These are phyloP conservation scores for Nettapus auritus DNA, from an alignment of 2,113 vertebrate genomes.

Conservation along the genomic window DNA sequence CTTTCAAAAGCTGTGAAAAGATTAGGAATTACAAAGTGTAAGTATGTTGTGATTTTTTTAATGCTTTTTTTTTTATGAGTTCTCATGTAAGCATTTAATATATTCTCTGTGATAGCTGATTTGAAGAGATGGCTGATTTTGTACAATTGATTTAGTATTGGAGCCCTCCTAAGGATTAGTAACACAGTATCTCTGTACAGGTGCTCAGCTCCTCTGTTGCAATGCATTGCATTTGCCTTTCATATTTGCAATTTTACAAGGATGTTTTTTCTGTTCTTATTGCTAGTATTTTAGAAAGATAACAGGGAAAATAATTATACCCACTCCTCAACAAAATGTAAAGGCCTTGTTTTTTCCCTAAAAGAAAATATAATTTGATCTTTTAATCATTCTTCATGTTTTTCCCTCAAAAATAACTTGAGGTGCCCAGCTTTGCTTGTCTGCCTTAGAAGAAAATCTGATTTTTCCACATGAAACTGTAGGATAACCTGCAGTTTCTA, in stretches of 20 bases:
- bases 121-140: background rate
- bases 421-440: background rate
- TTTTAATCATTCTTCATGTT: background rate
- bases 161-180: background rate
- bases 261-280: background rate
- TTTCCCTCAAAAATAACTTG: background rate
- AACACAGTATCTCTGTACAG: background rate
- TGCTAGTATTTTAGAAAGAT: background rate
- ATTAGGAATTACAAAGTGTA: background rate
- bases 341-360: rapidly evolving
- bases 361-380: background rate
- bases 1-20: background rate
- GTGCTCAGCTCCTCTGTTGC: background rate
- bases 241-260: background rate
- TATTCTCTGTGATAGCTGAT: background rate
- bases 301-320: background rate
- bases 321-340: background rate
- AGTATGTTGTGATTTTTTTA: background rate
- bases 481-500: background rate
- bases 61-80: background rate
- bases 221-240: background rate
- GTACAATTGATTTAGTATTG: background rate
- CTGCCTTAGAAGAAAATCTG: background rate
- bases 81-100: background rate
- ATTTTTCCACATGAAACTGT: background rate